Percentiles rank a stretch among this genome's conserved stretches.
phyloP scores from a whole-genome alignment of 2,797 vertebrate species.

The Sebastiscus albofasciatus region DNA sequence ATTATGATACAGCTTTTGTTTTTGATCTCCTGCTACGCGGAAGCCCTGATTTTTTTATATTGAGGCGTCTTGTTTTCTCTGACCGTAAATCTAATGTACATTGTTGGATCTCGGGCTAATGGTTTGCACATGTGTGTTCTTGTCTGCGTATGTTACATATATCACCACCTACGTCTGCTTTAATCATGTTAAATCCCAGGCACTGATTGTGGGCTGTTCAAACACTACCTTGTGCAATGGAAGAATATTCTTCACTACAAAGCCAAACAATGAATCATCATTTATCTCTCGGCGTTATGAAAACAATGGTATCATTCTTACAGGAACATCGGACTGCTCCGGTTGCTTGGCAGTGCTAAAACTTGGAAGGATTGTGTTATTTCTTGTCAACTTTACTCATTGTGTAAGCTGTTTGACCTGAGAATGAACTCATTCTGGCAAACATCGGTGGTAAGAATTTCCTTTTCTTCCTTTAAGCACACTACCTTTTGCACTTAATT shows the following conservation, averaged over 20 bases:
- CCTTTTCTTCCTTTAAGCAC: not conserved
- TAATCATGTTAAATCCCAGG: not conserved
- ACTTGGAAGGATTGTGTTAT: not conserved
- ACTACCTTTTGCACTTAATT: not conserved
- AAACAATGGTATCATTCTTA: constrained; percentile 27
- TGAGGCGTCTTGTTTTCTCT: constrained; percentile 6
- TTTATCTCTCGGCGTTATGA: not conserved
- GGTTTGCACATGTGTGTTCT: constrained; percentile 2
- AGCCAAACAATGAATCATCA: constrained; percentile 44
- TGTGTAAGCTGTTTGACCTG: not conserved
- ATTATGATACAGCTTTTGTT: not conserved
- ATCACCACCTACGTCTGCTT: constrained; percentile 7
- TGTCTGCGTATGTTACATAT: not conserved
- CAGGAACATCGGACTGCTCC: not conserved
- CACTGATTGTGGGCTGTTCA: not conserved
- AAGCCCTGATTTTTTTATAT: constrained; percentile 29
- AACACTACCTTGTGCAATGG: not conserved
- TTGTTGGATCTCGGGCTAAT: constrained; percentile 6
- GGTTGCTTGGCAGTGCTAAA: constrained; percentile 1
- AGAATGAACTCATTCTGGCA: not conserved
- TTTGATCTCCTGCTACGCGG: constrained; percentile 24
- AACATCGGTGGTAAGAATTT: not conserved
- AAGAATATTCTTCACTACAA: not conserved
- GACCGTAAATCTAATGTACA: not conserved
- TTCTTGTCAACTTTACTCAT: not conserved